Conservation (phyloP, 2,113 vertebrate species). For the Nycticorax nycticorax region DNA sequence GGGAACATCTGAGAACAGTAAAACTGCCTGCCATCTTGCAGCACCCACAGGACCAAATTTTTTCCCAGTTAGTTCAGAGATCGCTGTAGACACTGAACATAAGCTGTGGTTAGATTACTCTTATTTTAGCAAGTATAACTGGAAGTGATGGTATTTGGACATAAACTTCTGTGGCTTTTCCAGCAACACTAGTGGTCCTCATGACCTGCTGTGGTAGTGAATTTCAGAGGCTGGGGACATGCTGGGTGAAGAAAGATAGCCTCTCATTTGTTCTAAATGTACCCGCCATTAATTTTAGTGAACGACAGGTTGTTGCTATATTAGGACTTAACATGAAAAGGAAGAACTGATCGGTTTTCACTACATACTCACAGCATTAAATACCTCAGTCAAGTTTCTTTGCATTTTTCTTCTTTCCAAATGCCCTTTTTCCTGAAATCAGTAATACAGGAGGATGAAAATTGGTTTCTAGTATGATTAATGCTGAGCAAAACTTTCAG, state of each 20-base stretch:
- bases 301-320: neutral
- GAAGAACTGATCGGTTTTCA: neutral
- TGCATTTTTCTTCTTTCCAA: conserved; percentile 30
- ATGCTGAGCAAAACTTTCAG: conserved; percentile 51
- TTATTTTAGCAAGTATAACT: neutral
- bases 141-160: neutral
- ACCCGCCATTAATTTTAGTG: conserved; percentile 24
- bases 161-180: neutral
- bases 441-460: conserved; percentile 25
- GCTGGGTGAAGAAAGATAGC: conserved; percentile 31
- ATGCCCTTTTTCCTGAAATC: conserved; percentile 9
- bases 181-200: neutral
- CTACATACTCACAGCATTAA: conserved; percentile 5
- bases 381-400: neutral
- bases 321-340: neutral
- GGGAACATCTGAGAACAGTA: neutral
- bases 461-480: conserved; percentile 49
- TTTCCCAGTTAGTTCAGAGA: neutral
- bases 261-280: conserved; percentile 30
- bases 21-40: neutral
- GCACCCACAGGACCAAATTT: neutral
- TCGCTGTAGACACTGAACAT: neutral
- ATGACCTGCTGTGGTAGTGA: neutral
- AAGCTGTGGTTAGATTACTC: neutral
- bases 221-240: conserved; percentile 22